phyloP scores from a whole-genome alignment of 92 coral and sea anemone species.

The Blastomussa wellsi region DNA sequence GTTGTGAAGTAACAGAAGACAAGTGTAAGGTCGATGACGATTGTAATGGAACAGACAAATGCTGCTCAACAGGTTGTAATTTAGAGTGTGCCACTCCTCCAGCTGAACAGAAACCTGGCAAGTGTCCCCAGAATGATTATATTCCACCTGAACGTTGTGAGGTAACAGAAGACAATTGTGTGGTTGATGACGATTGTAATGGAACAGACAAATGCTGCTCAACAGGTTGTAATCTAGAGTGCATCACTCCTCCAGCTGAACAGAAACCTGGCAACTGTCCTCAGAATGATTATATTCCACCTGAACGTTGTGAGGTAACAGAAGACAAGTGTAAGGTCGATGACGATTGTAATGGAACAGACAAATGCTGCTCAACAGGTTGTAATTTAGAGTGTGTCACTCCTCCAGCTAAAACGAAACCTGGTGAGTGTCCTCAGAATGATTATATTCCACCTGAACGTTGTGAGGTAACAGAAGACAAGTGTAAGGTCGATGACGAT shows the following conservation, averaged over 20 bases:
- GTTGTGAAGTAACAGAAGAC: too few species aligned
- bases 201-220: slow-evolving; percentile 69
- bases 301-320: slow-evolving; percentile 42
- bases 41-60: too few species aligned
- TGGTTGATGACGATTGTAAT: slow-evolving; percentile 58
- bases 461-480: slow-evolving; percentile 53
- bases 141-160: slow-evolving; percentile 46
- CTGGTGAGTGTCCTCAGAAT: slow-evolving; percentile 65
- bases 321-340: slow-evolving; percentile 69
- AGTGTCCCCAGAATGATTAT: slow-evolving; percentile 24
- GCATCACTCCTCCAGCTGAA: slow-evolving; percentile 53
- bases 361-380: slow-evolving; percentile 70
- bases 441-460: slow-evolving; percentile 43
- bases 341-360: slow-evolving; percentile 64
- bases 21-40: too few species aligned
- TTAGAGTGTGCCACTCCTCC: too few species aligned
- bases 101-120: too few species aligned
- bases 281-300: slow-evolving; percentile 44
- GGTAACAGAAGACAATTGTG: slow-evolving; percentile 56
- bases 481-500: slow-evolving; percentile 58
- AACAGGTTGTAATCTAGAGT: slow-evolving; percentile 67
- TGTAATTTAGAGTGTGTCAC: slow-evolving; percentile 71
- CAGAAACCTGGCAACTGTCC: slow-evolving; percentile 76
- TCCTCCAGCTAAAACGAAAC: slow-evolving; percentile 83
- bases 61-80: too few species aligned